Conservation (phyloP, 1,140 invertebrate species). For the Caerostris darwini region DNA sequence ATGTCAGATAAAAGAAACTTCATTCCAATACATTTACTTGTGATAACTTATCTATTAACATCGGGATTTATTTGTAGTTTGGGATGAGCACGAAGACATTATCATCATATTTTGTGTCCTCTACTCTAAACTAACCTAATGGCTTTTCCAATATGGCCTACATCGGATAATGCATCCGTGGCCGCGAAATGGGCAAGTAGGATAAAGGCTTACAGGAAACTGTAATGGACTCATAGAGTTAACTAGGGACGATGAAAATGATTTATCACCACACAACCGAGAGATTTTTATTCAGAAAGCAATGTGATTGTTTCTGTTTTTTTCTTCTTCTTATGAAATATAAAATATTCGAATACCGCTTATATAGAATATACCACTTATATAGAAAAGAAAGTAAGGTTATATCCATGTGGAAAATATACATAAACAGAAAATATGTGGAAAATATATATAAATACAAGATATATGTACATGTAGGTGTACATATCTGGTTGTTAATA, state of each 20-base stretch:
- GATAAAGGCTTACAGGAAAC: background rate
- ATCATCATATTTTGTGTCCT: background rate
- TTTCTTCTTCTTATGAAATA: too few species aligned
- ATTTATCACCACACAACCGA: background rate
- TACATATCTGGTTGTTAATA: too few species aligned
- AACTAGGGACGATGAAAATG: background rate
- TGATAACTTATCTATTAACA: background rate
- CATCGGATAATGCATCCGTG: background rate
- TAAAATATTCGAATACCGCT: too few species aligned
- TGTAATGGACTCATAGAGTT: background rate
- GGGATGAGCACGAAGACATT: background rate
- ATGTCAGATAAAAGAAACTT: too few species aligned
- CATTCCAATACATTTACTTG: background rate
- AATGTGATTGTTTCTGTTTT: too few species aligned
- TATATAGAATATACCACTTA: too few species aligned
- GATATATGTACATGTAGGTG: too few species aligned
- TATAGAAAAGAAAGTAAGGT: too few species aligned
- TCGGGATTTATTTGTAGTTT: background rate
- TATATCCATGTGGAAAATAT: too few species aligned
- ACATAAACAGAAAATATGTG: too few species aligned
- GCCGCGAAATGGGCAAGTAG: background rate
- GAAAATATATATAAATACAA: too few species aligned
- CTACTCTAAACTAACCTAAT: background rate
- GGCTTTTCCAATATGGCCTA: conserved; percentile 27
- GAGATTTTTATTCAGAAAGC: background rate